These are phyloP conservation scores for Candidula unifasciata DNA, from an alignment of 2,888 invertebrate genomes.

Conservation along the genomic window DNA sequence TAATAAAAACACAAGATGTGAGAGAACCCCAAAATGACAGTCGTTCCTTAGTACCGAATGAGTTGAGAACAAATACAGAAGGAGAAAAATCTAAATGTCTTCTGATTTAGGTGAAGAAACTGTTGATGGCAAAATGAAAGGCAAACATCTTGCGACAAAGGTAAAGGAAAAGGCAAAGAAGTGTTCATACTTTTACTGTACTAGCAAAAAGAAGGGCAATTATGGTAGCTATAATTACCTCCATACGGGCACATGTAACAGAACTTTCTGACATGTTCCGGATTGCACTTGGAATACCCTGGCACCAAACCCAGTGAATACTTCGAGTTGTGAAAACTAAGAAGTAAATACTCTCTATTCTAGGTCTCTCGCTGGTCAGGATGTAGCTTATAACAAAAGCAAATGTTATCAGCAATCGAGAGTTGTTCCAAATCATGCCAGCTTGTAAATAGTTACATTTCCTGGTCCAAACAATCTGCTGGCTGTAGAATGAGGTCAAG, in stretches of 20 bases:
- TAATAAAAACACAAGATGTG: too few relatives aligned
- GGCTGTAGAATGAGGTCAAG: background rate
- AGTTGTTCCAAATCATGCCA: conserved; percentile 24
- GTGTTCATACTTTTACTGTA: too few relatives aligned
- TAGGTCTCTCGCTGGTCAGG: background rate
- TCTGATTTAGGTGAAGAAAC: too few relatives aligned
- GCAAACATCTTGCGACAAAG: too few relatives aligned
- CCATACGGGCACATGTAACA: background rate
- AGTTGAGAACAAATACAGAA: too few relatives aligned
- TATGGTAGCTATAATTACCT: conserved; percentile 7
- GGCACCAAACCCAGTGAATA: conserved; percentile 16
- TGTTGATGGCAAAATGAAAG: too few relatives aligned
- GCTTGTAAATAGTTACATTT: background rate
- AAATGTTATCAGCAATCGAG: background rate
- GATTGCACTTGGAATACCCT: conserved; percentile 29
- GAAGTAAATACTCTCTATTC: background rate
- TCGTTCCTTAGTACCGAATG: too few relatives aligned
- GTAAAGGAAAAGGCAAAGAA: too few relatives aligned
- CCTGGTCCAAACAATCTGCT: conserved; percentile 30
- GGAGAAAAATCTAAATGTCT: too few relatives aligned
- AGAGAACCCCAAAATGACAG: too few relatives aligned
- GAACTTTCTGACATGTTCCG: background rate
- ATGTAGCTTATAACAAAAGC: conserved; percentile 22
- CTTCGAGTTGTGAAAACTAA: conserved; percentile 11
- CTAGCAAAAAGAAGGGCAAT: too few relatives aligned